Percentiles rank a stretch among this genome's conserved stretches.
Evolutionary conservation across 2,113 vertebrate genomes (phyloP).

Genomic region (Triplophysa dalaica): DNA sequence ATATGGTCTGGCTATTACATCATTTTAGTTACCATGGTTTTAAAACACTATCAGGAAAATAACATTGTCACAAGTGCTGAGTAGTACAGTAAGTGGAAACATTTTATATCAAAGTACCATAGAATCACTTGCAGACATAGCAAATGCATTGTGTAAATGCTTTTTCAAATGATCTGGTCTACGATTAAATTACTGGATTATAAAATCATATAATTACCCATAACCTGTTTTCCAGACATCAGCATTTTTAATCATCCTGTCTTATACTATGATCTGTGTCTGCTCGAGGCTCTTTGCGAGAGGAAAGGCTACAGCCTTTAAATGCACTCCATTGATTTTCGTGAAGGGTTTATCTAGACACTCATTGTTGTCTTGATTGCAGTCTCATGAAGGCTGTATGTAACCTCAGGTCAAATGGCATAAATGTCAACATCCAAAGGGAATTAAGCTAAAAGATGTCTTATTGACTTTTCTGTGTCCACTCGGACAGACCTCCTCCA

Average conservation of each 20-base stretch:
- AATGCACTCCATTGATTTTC: neutral
- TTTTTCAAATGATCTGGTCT: constrained; percentile 8
- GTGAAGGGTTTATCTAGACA: neutral
- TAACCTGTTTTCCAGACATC: neutral
- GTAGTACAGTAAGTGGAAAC: no score
- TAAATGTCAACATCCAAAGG: constrained; percentile 10
- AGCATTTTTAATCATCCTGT: neutral
- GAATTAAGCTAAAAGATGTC: constrained; percentile 4
- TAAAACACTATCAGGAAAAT: no score
- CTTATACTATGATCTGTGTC: neutral
- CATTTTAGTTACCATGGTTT: no score
- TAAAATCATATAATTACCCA: neutral
- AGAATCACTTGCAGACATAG: constrained; percentile 15
- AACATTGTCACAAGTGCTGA: no score
- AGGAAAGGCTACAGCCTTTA: neutral
- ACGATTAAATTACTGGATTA: neutral
- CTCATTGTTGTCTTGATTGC: neutral
- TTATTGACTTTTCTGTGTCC: neutral
- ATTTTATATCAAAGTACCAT: no score
- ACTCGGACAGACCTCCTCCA: neutral
- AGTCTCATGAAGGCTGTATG: neutral
- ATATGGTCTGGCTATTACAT: neutral
- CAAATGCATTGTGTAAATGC: neutral
- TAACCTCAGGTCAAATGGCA: neutral
- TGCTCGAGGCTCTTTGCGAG: neutral